Percentiles rank a stretch among this genome's conserved stretches.
Conservation (phyloP, 37 sponge, comb jelly and placozoan genomes). For the Hormiphora californensis region DNA sequence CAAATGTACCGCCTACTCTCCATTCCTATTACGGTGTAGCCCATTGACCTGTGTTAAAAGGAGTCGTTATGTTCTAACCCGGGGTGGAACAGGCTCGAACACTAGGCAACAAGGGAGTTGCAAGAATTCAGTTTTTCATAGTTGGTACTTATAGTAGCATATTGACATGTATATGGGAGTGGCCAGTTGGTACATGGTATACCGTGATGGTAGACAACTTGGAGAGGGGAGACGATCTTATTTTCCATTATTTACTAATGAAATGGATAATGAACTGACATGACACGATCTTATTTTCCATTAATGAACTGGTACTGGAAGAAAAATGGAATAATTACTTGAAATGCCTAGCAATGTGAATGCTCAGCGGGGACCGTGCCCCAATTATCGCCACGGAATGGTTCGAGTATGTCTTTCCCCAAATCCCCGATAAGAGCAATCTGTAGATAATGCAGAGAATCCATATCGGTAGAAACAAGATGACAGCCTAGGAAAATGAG, state of each 20-base stretch:
- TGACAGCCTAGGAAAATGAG: not conserved
- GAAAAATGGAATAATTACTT: not conserved
- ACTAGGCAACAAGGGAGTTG: too few relatives aligned
- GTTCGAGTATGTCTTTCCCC: slow-evolving; percentile 4
- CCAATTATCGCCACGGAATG: slow-evolving; percentile 27
- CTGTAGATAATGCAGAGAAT: not conserved
- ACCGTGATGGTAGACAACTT: too few relatives aligned
- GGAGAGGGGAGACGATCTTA: too few relatives aligned
- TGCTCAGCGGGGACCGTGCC: not conserved
- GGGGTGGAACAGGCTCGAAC: too few relatives aligned
- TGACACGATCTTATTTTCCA: not conserved
- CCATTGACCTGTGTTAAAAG: slow-evolving; percentile 44
- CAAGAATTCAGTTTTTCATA: too few relatives aligned
- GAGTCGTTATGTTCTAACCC: too few relatives aligned
- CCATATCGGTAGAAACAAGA: not conserved
- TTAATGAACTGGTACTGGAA: not conserved
- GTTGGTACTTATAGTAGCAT: too few relatives aligned
- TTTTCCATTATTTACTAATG: not conserved
- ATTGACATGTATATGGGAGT: too few relatives aligned
- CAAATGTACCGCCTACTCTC: slow-evolving; percentile 46
- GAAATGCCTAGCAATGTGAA: slow-evolving; percentile 45
- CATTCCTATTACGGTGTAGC: slow-evolving; percentile 34
- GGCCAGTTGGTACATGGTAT: too few relatives aligned
- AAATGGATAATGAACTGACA: not conserved
- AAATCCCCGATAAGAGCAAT: not conserved